Base-by-base conservation (phyloP, 2,113 vertebrate genomes). In the Myiagra hebetior region DNA sequence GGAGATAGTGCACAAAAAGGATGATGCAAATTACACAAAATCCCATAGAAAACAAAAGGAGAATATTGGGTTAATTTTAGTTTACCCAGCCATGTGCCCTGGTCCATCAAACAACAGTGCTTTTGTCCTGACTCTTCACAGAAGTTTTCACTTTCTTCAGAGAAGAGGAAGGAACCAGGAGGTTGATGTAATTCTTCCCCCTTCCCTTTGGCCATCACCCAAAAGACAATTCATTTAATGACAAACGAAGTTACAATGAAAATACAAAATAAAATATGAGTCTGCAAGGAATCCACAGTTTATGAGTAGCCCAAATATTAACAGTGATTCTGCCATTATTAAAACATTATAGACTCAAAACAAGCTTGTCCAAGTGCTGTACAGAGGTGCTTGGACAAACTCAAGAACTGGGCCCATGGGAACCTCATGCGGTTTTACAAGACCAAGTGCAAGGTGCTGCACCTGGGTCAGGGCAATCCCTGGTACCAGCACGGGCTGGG, bases 401-500 rank as follows among this genome's bases (percentile, higher is more conserved):
- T 49, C 24, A 55, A 56, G 49, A 55, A 21, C 10, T 26, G 30
- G n/a, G 16, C 11, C 26, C 30, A 14, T 15, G 49, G 30, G 24
- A 63, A 47, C 1, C 8, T 79, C 35, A 22, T 8, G 8, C 30
- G 10, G 10, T 33, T 60, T 52, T 27, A 44, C 16, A 87, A 79
- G 41, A 16, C 7, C 47, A 70, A 47, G 28, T 11, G 2, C 8
- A 17, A 35, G 20, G 28, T 30, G 23, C n/a, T 79, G 20, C 10
- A 78, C 0, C 8, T 20, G 3, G 7, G 39, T 47, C 23, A 21
- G 0, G 1, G 5, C 33, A 46, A 9, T 5, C 12, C 7, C 27
- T 7, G 2, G 5, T 52, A 17, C 2, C 21, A 46, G 1, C 13
- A 20, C 11, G 46, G 3, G 8, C 5, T 47, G 41, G 7, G 30